Conservation (phyloP, 2,113 vertebrate genomes). For the Mola mola region DNA sequence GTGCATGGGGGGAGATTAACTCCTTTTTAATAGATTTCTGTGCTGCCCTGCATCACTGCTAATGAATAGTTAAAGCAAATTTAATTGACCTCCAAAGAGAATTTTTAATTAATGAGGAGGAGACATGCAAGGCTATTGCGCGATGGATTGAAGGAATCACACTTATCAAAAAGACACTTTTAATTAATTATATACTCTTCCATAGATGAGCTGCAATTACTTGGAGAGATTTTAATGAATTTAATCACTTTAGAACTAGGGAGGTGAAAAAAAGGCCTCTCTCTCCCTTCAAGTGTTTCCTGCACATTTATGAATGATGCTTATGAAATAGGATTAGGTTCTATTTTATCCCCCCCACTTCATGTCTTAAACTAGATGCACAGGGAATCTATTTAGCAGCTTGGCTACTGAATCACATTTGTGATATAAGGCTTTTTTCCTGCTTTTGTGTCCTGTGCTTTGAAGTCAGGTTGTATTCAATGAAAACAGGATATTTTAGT, state of each 20-base stretch:
- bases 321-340: slow-evolving; percentile 33
- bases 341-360: slow-evolving; percentile 10
- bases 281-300: slow-evolving; percentile 25
- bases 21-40: slow-evolving; percentile 46
- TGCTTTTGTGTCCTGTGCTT: slow-evolving; percentile 36
- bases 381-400: slow-evolving; percentile 23
- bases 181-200: slow-evolving; percentile 82
- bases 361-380: slow-evolving; percentile 12
- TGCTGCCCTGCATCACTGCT: slow-evolving; percentile 41
- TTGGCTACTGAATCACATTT: not conserved
- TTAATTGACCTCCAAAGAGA: slow-evolving; percentile 80
- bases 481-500: slow-evolving; percentile 7
- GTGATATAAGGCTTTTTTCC: not conserved
- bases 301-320: slow-evolving; percentile 26
- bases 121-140: slow-evolving; percentile 61
- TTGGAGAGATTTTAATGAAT: slow-evolving; percentile 77
- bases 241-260: slow-evolving; percentile 59
- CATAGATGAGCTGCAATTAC: slow-evolving; percentile 77
- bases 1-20: slow-evolving; percentile 12
- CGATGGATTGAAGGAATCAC: slow-evolving; percentile 65
- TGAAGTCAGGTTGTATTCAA: slow-evolving; percentile 19
- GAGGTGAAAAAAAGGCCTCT: slow-evolving; percentile 20
- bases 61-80: slow-evolving; percentile 80
- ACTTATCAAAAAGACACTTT: slow-evolving; percentile 77
- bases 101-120: slow-evolving; percentile 75